These are phyloP conservation scores for Apamea sordens DNA, from an alignment of 2,888 invertebrate genomes.

Conservation along the genomic window DNA sequence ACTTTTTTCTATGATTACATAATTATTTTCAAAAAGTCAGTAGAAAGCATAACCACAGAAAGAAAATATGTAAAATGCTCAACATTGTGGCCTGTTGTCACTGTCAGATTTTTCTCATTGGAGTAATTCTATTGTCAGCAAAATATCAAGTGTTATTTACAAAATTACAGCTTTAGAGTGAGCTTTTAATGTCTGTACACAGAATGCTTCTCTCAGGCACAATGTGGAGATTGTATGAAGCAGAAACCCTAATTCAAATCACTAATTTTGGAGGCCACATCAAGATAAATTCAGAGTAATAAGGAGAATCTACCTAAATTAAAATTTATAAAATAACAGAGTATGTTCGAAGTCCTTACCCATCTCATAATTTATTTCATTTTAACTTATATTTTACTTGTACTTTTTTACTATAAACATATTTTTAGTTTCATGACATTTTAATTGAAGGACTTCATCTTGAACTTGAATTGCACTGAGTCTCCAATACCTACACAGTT, in stretches of 20 bases:
- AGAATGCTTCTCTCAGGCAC: neutral
- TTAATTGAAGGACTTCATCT: neutral
- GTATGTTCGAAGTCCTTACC: no score
- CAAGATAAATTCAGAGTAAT: neutral
- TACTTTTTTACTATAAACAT: neutral
- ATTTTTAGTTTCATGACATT: neutral
- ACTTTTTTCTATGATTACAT: neutral
- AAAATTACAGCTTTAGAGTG: neutral
- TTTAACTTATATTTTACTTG: neutral
- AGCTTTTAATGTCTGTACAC: neutral
- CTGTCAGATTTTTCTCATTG: neutral
- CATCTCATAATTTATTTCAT: neutral
- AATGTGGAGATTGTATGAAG: neutral
- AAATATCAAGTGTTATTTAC: neutral
- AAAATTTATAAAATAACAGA: neutral
- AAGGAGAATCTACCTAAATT: neutral
- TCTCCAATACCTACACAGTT: neutral
- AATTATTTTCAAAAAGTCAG: neutral
- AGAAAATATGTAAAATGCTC: neutral
- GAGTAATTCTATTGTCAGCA: neutral
- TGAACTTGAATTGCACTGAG: neutral
- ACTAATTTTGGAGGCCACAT: neutral
- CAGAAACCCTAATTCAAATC: neutral
- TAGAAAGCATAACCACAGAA: neutral
- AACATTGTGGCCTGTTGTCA: neutral